Evolutionary conservation across 2,888 invertebrate genomes (phyloP), one percentile per base, ranked within the genome.

Genomic region (Dichetophora obliterata): DNA sequence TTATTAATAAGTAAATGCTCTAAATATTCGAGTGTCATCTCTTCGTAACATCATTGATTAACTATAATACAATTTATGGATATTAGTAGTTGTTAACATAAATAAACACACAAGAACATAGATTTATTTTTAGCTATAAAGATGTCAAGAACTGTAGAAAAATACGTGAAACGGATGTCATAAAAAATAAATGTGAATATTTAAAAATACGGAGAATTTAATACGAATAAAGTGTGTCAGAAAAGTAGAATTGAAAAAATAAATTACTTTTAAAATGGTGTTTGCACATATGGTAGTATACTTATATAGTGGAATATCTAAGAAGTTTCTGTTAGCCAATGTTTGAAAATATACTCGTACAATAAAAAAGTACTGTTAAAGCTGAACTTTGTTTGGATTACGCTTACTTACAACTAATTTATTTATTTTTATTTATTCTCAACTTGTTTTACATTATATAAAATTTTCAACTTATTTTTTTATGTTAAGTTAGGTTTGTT

Each of bases 341-440:
- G 22, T 68, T 68, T 27, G 14, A 68, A 68, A 31, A 70, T 54
- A 54, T 8, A n/a, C n/a, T n/a, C n/a, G n/a, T n/a, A 71, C 27
- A 59, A 59, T 34, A 71, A 34, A 71, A 71, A 34, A 22, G 2
- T 71, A 37, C 37, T 22, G 16, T 37, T 71, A 24, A 71, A 31
- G 71, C 22, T 27, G n/a, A 19, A 69, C 22, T 24, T 50, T 27
- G 31, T 57, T 71, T 57, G 71, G 37, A 57, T 71, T 71, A 59
- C 22, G 37, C 37, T 57, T 50, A 14, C 71, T 71, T 71, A 54
- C 22, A 52, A 68, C 50, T 68, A 9, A 27, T 16, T 34, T 22
- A 19, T 3, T 9, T 19, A 8, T 43, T 54, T 3, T 9, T 19
- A 8, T 43, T 54, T n/a, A 19, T 63, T 63, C 22, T 48, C 14